These are phyloP conservation scores for Bombus picipes DNA, from an alignment of 1,140 invertebrate species.

Conservation along the genomic window DNA sequence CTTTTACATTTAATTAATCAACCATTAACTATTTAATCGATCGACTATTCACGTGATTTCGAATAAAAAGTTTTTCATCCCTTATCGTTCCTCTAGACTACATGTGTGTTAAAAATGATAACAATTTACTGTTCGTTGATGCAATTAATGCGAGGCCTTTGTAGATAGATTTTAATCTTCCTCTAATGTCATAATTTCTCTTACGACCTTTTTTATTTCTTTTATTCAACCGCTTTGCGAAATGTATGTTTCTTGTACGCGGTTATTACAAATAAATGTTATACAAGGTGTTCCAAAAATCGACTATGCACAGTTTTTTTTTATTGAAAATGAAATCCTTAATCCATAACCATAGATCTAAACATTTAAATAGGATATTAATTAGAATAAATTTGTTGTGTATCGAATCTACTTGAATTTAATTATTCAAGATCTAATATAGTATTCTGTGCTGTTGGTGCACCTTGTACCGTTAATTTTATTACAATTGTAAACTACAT, in stretches of 20 bases:
- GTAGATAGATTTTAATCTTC: conserved; percentile 64
- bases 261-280: conserved; percentile 20
- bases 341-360: background rate
- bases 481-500: conserved; percentile 38
- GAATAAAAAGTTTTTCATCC: background rate
- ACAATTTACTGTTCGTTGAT: conserved; percentile 28
- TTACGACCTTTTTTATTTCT: no score
- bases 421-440: background rate
- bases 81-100: conserved; percentile 31
- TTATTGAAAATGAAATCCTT: background rate
- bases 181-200: conserved; percentile 37
- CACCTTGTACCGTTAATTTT: conserved; percentile 40
- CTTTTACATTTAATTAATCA: conserved; percentile 14
- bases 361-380: background rate
- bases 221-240: no score
- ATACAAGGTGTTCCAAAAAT: conserved; percentile 26
- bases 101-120: conserved; percentile 1
- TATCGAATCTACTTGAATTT: background rate
- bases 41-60: background rate
- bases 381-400: background rate
- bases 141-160: conserved; percentile 57
- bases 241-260: background rate
- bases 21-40: background rate
- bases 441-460: background rate
- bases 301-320: background rate